Base-by-base conservation (phyloP, 2,797 vertebrate species). In the Rhynchonycteris naso region DNA sequence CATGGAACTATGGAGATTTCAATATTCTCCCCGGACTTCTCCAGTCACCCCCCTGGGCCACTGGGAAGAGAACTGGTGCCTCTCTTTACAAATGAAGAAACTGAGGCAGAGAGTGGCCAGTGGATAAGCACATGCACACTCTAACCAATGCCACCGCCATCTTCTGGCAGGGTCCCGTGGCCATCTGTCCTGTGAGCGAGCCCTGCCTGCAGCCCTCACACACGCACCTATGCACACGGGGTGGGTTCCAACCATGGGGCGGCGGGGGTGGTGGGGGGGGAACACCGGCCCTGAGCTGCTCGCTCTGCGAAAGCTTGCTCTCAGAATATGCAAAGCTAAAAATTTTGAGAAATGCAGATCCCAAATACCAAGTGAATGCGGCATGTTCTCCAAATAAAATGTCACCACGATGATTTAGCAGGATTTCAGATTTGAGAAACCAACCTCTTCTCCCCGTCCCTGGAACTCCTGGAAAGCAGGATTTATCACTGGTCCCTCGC, bases 401-500 rank as follows among this genome's bases (percentile, higher is more conserved):
- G 71, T 72, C 96, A 88, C 26, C 52, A 7, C 3, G 6, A 10
- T 87, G 74, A 97, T 97, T 97, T 97, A 95, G 96, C 66, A 7
- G 26, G 75, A 26, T 91, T 88, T 80, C 72, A 58, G 79, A 93
- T 11, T 69, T 1, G 87, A 86, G 81, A 88, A 81, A 43, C 85
- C n/a, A 47, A 28, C 59, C 88, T 88, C 79, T 96, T 86, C 92
- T 86, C 79, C 75, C 74, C 0, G 83, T 74, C 91, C 93, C 95
- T 75, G 83, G 88, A 89, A 96, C 88, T 93, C 92, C 83, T 59
- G 63, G 87, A 96, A 50, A 30, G 33, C 30, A 85, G 92, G 68
- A 97, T 97, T 97, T 96, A 95, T 97, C 95, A 90, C 97, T 93
- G 86, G 59, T 47, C 89, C 97, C 78, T 58, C 87, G 19, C 14